Evolutionary conservation across 2,797 vertebrate species (phyloP), one percentile per base, ranked within the genome.

Genomic region (Takifugu ocellatus): DNA sequence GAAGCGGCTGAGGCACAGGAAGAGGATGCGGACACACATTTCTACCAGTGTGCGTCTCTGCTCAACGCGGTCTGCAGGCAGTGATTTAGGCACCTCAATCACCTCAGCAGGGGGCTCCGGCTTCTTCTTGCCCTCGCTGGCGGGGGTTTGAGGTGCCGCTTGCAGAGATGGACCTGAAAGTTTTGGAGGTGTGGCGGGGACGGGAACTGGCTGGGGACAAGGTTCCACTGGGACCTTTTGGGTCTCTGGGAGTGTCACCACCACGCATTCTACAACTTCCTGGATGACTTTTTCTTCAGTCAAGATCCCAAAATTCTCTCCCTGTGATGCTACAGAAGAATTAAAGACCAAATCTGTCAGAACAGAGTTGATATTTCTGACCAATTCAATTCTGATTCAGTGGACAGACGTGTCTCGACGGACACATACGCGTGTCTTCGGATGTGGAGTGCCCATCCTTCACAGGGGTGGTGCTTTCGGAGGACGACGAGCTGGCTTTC

Each of bases 1-100:
- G 75, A 97, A 99, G 66, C 96, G 96, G 74, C 94, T 87, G 50
- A 99, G 93, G 85, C 97, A 99, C 52, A 97, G 88, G 75, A 90
- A 96, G 63, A 99, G 93, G 14, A 94, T 89, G 1, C 92, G 69
- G 6, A 95, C 84, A 10, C 95, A 99, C 87, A 96, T 93, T 36
- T 98, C 94, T 0, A 95, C 92, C 72, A 99, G 91, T 78, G 94
- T 90, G 52, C 87, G 90, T 15, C 91, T 92, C 88, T 96, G 97
- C 26, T 96, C 96, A 15, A 74, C 86, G 0, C 75, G 84, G 0
- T 93, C 94, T 0, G 85, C 27, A 0, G 97, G 97, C 44, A 99
- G 90, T 1, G 90, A 88, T 53, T 89, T 93, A 2, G 94, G 94
- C 26, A 96, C 92, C 50, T 93, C 93, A 0, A 84, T 65, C 0